phyloP scores from a whole-genome alignment of 2,888 invertebrate genomes.

The Torymus texanus region DNA sequence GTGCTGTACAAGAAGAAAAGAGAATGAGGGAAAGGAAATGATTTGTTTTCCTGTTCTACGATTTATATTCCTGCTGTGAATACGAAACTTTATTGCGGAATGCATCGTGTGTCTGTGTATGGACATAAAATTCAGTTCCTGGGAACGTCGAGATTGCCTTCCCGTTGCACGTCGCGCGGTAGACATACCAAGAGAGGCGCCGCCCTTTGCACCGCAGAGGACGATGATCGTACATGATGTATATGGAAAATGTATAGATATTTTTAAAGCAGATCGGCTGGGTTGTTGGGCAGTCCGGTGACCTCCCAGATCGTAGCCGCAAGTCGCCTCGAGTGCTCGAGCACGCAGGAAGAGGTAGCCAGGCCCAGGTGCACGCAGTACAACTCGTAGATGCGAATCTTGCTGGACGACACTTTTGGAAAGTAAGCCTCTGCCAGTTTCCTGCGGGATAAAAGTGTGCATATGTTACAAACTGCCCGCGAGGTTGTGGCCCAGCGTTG shows the following conservation, averaged over 20 bases:
- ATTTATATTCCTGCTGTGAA: slow-evolving; percentile 31
- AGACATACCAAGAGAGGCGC: too few relatives aligned
- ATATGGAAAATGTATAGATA: slow-evolving; percentile 25
- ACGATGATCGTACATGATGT: not conserved
- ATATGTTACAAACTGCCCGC: not conserved
- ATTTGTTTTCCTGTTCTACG: too few relatives aligned
- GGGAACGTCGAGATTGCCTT: not conserved
- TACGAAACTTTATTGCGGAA: slow-evolving; percentile 35
- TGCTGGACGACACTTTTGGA: slow-evolving; percentile 79
- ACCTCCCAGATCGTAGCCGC: slow-evolving; percentile 88
- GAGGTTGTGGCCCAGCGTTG: too few relatives aligned
- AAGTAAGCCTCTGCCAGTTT: slow-evolving; percentile 81
- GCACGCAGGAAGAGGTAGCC: slow-evolving; percentile 87
- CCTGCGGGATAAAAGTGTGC: slow-evolving; percentile 70
- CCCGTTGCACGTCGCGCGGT: too few relatives aligned
- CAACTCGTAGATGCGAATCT: slow-evolving; percentile 86
- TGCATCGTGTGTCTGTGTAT: not conserved
- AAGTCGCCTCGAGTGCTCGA: slow-evolving; percentile 88
- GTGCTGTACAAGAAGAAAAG: too few relatives aligned
- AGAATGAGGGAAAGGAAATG: too few relatives aligned
- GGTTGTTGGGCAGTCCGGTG: slow-evolving; percentile 80
- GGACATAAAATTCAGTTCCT: slow-evolving; percentile 24
- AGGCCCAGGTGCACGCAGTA: slow-evolving; percentile 90
- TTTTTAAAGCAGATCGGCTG: slow-evolving; percentile 78
- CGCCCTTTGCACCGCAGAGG: slow-evolving; percentile 42